Percentiles rank a stretch among this genome's conserved stretches.
Conservation (phyloP, 2,113 vertebrate genomes). For the Spermophilus dauricus region DNA sequence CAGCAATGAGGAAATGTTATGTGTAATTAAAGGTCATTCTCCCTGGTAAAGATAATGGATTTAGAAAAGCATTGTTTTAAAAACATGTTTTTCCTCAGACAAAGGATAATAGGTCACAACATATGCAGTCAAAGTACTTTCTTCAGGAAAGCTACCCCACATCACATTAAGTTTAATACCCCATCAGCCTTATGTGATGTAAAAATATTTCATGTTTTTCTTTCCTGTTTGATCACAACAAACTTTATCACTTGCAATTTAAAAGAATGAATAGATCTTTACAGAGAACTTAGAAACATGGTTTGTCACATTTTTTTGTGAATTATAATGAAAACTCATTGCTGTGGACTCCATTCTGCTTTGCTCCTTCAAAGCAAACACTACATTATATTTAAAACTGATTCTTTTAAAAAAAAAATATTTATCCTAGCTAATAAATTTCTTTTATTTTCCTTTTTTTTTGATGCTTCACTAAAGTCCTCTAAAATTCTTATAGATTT, state of each 20-base stretch:
- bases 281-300: constrained; percentile 33
- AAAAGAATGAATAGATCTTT: constrained; percentile 67
- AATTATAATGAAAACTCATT: neutral
- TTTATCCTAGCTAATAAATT: neutral
- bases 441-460: neutral
- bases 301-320: neutral
- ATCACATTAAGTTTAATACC: constrained; percentile 74
- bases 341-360: neutral
- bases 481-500: neutral
- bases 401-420: neutral
- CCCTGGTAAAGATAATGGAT: neutral
- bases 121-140: constrained; percentile 59
- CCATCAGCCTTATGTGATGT: constrained; percentile 66
- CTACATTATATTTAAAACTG: neutral
- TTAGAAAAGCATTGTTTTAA: constrained; percentile 14
- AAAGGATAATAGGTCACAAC: constrained; percentile 79
- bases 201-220: constrained; percentile 80
- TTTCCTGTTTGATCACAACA: constrained; percentile 21
- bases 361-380: neutral
- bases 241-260: constrained; percentile 71
- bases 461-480: neutral
- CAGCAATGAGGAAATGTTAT: neutral
- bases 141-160: constrained; percentile 62
- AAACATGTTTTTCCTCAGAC: constrained; percentile 71
- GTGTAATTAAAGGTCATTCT: neutral